phyloP scores from a whole-genome alignment of 2,888 invertebrate species.

The Acanthosepion pharaonis region DNA sequence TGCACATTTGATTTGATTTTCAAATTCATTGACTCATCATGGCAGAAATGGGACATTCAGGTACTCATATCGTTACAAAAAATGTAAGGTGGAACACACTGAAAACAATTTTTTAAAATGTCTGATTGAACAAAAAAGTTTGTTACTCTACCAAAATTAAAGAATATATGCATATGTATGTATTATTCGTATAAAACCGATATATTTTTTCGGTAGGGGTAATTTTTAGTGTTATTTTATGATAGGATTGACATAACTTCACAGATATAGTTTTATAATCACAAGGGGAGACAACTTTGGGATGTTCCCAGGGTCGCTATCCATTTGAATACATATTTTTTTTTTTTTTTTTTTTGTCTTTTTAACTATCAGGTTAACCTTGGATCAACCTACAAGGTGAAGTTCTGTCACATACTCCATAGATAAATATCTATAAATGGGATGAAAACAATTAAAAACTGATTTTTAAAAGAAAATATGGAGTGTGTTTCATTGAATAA shows the following conservation, averaged over 20 bases:
- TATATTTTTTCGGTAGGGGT: conserved; percentile 15
- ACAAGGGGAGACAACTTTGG: conserved; percentile 1
- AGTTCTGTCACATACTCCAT: conserved; percentile 35
- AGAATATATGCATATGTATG: conserved; percentile 22
- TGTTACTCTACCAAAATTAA: conserved; percentile 33
- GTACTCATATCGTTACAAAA: neutral
- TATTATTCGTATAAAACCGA: neutral
- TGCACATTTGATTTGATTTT: neutral
- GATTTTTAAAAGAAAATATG: neutral
- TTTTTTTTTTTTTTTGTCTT: neutral
- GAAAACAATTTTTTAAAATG: conserved; percentile 33
- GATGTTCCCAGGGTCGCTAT: conserved; percentile 3
- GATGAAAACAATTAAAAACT: neutral
- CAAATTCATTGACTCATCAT: conserved; percentile 4
- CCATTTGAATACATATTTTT: neutral
- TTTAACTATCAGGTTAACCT: neutral
- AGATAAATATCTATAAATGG: neutral
- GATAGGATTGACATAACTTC: neutral
- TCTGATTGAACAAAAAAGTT: conserved; percentile 33
- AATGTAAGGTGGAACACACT: conserved; percentile 12
- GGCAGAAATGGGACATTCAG: conserved; percentile 33
- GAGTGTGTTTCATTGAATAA: neutral
- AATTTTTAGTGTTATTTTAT: conserved; percentile 8
- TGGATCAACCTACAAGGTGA: neutral
- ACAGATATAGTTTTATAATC: neutral